Base-by-base conservation (phyloP, 2,113 vertebrate species). In the Oryzias javanicus region DNA sequence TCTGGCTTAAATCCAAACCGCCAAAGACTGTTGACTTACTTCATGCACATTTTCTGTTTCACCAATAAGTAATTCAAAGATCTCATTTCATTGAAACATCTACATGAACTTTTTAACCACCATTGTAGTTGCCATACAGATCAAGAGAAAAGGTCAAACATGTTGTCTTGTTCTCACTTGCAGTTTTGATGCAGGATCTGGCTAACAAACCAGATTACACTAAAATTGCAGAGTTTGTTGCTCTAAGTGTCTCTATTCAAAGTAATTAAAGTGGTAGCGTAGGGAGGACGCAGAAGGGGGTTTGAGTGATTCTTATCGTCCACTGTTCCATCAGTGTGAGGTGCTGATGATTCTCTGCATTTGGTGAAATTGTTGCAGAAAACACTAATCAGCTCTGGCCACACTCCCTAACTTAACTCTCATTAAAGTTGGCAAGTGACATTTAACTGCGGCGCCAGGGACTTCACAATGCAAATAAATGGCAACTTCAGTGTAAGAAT, bases 361-460 rank as follows among this genome's bases (percentile, higher is more conserved):
- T 74, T 58, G 64, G 78, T 40, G 44, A 67, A 85, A 75, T 60
- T 74, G 60, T 55, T 70, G 67, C 57, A 72, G 70, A 80, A 84
- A 83, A 81, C 56, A 67, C 49, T 83, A 87, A 86, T 89, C 83
- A 82, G 69, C 72, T 71, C 69, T 72, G 67, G 74, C 68, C 80
- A 64, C 79, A 78, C 69, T 76, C 67, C 58, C 80, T 55, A 80
- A 84, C 78, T 85, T 87, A 85, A 72, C 70, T 74, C 81, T 86
- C 83, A 89, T 89, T 89, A 89, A 86, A 84, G 86, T 84, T 83
- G 83, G 72, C 70, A 79, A 86, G 81, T 87, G 85, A 88, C 87
- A 90, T 91, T 88, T 89, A 86, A 82, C 76, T 76, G 67, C 84
- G 64, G 60, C 86, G 84, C 80, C 55, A 67, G 86, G 78, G 82